Conservation (phyloP, 2,797 vertebrate species). For the Halcyon chelicuti region DNA sequence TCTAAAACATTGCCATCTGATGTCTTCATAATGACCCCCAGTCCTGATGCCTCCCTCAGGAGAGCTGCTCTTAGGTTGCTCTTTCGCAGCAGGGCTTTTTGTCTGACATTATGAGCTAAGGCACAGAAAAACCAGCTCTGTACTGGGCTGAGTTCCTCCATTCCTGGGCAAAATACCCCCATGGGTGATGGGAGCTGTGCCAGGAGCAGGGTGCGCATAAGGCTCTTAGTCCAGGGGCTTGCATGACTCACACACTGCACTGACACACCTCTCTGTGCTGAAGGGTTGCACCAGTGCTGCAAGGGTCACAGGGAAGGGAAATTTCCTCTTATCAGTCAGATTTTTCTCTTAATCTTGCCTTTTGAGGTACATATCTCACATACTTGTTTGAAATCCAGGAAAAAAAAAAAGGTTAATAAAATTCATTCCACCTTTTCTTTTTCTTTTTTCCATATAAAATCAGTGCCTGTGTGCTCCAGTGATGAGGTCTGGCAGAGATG, state of each 20-base stretch:
- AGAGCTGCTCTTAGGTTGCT: background rate
- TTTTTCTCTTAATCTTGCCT: background rate
- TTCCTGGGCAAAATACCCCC: background rate
- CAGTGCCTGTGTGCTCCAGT: background rate
- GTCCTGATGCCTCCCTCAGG: background rate
- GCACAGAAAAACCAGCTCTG: background rate
- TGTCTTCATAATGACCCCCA: constrained; percentile 9
- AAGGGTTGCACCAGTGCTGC: background rate
- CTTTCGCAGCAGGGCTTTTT: background rate
- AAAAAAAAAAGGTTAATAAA: background rate
- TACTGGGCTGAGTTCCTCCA: background rate
- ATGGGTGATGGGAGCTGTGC: fast-evolving
- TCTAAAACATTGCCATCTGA: background rate
- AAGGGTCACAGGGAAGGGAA: fast-evolving
- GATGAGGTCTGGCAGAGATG: background rate
- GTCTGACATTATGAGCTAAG: fast-evolving
- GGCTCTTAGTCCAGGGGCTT: background rate
- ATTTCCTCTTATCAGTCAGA: background rate
- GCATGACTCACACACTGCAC: fast-evolving
- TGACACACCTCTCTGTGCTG: fast-evolving
- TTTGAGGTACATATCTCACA: background rate
- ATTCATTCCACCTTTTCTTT: background rate
- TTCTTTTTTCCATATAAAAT: background rate
- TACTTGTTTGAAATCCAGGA: background rate
- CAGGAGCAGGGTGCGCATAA: fast-evolving